Evolutionary conservation across 2,113 vertebrate species (phyloP).

Genomic region (Miniopterus natalensis): DNA sequence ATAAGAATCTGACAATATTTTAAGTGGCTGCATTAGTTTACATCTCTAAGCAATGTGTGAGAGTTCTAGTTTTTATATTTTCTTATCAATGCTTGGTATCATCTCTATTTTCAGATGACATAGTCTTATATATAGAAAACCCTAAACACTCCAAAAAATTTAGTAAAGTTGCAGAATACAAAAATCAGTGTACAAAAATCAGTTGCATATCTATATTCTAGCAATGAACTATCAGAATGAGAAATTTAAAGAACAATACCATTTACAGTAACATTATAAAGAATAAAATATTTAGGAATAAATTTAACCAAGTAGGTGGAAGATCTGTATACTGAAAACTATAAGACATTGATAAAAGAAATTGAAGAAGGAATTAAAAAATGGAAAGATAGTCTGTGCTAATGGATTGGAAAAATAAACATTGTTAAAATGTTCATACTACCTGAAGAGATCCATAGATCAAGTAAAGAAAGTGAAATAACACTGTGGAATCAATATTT

Average conservation of each 20-base stretch:
- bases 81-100: background rate
- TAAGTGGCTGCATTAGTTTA: background rate
- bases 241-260: background rate
- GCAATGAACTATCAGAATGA: background rate
- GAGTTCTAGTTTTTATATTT: background rate
- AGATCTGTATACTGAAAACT: background rate
- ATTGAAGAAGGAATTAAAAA: background rate
- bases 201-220: background rate
- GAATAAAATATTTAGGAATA: slow-evolving; percentile 17
- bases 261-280: background rate
- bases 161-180: background rate
- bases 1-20: background rate
- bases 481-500: background rate
- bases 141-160: background rate
- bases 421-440: background rate
- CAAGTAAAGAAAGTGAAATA: background rate
- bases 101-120: background rate
- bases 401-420: background rate
- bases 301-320: background rate
- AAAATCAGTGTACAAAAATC: background rate
- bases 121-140: background rate
- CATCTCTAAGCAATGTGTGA: background rate
- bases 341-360: background rate
- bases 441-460: background rate
- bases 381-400: background rate